These are phyloP conservation scores for Acanthis flammea DNA, from an alignment of 2,797 vertebrate genomes.

Conservation along the genomic window DNA sequence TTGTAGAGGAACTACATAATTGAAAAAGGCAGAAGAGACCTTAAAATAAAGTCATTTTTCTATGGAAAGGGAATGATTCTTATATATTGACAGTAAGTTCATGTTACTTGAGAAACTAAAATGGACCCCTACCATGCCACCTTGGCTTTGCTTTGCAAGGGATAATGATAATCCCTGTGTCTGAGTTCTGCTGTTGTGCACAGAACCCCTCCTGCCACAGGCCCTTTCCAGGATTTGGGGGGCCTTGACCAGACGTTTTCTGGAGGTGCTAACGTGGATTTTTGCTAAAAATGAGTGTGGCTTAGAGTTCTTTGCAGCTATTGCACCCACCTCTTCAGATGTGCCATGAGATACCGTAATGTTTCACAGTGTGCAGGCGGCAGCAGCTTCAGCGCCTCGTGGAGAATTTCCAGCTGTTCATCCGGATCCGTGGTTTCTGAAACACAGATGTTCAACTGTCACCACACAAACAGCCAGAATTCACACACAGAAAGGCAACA, in stretches of 20 bases:
- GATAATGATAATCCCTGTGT: background rate
- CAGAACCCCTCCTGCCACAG: background rate
- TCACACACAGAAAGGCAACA: background rate
- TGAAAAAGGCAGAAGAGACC: background rate
- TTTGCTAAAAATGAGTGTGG: background rate
- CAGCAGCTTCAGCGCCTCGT: constrained; percentile 89
- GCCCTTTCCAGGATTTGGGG: background rate
- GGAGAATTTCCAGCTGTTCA: constrained; percentile 91
- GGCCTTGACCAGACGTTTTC: background rate
- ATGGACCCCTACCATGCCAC: background rate
- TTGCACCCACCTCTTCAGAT: constrained; percentile 89
- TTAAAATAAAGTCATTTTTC: background rate
- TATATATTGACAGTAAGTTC: background rate
- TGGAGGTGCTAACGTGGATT: background rate
- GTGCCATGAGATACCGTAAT: constrained; percentile 94
- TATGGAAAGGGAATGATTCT: background rate
- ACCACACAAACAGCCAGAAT: background rate
- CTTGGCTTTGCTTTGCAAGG: background rate
- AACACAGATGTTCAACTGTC: constrained; percentile 31
- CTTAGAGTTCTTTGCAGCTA: background rate
- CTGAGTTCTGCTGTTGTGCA: background rate
- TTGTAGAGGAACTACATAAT: background rate
- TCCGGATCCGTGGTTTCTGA: constrained; percentile 90
- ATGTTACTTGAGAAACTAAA: background rate
- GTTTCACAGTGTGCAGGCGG: constrained; percentile 94